These are phyloP conservation scores for Lacanobia wlatinum DNA, from an alignment of 2,888 invertebrate species.

Conservation along the genomic window DNA sequence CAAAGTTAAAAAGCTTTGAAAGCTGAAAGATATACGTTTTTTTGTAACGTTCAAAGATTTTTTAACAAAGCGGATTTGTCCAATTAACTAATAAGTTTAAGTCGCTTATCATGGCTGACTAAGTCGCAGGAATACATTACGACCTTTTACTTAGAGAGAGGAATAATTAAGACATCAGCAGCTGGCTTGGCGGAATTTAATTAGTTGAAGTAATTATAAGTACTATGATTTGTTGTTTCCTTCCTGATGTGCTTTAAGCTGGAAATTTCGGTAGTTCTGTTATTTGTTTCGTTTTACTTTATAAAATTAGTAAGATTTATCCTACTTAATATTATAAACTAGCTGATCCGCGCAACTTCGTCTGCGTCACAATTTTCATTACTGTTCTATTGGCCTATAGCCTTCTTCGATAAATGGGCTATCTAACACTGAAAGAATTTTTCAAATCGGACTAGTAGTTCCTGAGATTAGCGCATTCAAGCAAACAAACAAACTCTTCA, in stretches of 20 bases:
- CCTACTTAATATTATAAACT: too few relatives aligned
- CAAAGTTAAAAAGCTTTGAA: slow-evolving; percentile 15
- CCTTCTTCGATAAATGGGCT: too few relatives aligned
- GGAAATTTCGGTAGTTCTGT: not conserved
- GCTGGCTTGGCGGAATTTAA: slow-evolving; percentile 31
- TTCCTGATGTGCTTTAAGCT: not conserved
- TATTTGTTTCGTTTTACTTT: too few relatives aligned
- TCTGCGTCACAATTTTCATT: too few relatives aligned
- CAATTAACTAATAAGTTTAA: slow-evolving; percentile 42
- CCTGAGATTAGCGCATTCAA: too few relatives aligned
- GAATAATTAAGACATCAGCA: slow-evolving; percentile 31
- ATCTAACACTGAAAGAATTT: too few relatives aligned
- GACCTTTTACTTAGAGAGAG: slow-evolving; percentile 22
- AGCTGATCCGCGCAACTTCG: too few relatives aligned
- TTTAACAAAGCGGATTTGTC: slow-evolving; percentile 31
- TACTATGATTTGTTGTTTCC: slow-evolving; percentile 8
- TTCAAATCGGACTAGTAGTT: too few relatives aligned
- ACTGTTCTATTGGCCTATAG: too few relatives aligned
- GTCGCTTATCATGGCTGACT: slow-evolving; percentile 38
- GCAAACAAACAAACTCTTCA: too few relatives aligned
- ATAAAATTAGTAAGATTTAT: too few relatives aligned
- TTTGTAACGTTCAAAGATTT: slow-evolving; percentile 1
- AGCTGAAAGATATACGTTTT: not conserved
- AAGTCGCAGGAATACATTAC: slow-evolving; percentile 31
- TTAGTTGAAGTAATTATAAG: slow-evolving; percentile 2